Conservation (phyloP, 2,888 invertebrate genomes). For the Ichneumoninae sp. region DNA sequence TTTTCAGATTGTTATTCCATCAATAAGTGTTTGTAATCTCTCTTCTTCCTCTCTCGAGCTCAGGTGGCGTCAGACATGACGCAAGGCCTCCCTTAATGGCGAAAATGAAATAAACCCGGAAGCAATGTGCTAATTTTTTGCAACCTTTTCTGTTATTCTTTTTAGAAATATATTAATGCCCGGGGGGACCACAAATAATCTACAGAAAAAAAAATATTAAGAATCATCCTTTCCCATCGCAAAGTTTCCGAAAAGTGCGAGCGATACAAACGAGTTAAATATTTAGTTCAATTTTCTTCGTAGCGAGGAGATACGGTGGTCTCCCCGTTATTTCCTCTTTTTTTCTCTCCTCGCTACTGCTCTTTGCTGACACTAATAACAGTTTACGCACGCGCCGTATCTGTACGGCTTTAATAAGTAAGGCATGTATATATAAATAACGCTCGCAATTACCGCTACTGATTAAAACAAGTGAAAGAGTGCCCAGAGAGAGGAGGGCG, state of each 20-base stretch:
- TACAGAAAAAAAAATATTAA: not conserved
- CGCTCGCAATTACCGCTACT: conserved; percentile 2
- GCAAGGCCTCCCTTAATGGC: too few species aligned
- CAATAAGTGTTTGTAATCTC: too few species aligned
- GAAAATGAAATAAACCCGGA: not conserved
- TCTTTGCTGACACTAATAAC: not conserved
- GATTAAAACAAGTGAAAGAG: conserved; percentile 1
- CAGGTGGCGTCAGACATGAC: too few species aligned
- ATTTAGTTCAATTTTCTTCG: conserved; percentile 1
- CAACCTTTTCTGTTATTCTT: not conserved
- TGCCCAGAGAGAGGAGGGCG: not conserved
- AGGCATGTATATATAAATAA: not conserved
- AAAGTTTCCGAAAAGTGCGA: not conserved
- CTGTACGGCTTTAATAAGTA: not conserved
- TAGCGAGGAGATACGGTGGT: not conserved
- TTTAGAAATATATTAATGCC: not conserved
- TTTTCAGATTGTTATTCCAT: too few species aligned
- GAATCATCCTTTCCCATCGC: not conserved
- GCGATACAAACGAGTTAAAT: not conserved
- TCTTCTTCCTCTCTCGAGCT: too few species aligned
- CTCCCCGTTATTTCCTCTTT: not conserved
- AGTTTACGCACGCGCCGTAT: conserved; percentile 10
- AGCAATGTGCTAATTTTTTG: not conserved
- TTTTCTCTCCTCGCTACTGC: not conserved
- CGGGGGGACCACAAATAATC: not conserved